Evolutionary conservation across 2,888 invertebrate genomes (phyloP), one percentile per base, ranked within the genome.

Genomic region (Chromoteleia sp.): DNA sequence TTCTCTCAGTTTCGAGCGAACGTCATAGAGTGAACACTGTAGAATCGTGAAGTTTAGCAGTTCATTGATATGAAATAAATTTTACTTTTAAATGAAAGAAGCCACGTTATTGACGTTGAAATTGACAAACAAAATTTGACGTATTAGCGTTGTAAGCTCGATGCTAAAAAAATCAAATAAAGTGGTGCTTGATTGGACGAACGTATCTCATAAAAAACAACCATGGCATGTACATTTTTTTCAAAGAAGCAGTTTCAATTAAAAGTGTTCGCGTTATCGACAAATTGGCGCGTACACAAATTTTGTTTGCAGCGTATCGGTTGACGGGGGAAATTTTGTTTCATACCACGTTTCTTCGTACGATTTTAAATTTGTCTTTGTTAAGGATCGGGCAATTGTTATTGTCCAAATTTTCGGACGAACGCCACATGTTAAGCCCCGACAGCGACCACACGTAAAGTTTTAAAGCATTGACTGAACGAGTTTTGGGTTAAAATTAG

Each of bases 401-500:
- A 58, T 58, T 50, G 67, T 65, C 19, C 15, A 30, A 65, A 74
- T 36, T 74, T 74, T 33, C 6, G 15, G 29, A 29, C 1, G n/a
- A 50, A 39, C 30, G 25, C 45, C 75, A 75, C 59, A 59, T 76
- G 75, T 59, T 59, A 30, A 41, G 19, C 1, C 41, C 15, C 29
- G n/a, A 68, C 29, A 15, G 10, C 12, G 50, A 68, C 68, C 76
- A 68, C 63, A 70, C 70, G 77, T 70, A 70, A 43, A 25, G 70
- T 45, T 48, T 25, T 25, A 59, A 56, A 70, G 70, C 33, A 30
- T 63, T 39, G 36, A 63, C n/a, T 25, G 36, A 21, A 56, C 25
- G 56, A 63, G 65, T 61, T 77, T 68, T 30, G 36, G 14, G 77
- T 54, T 77, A 71, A 77, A 77, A 71, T 77, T 77, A 71, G 65